Percentiles rank a stretch among this genome's conserved stretches.
Conservation (phyloP, 2,888 invertebrate species). For the Trilocha varians region DNA sequence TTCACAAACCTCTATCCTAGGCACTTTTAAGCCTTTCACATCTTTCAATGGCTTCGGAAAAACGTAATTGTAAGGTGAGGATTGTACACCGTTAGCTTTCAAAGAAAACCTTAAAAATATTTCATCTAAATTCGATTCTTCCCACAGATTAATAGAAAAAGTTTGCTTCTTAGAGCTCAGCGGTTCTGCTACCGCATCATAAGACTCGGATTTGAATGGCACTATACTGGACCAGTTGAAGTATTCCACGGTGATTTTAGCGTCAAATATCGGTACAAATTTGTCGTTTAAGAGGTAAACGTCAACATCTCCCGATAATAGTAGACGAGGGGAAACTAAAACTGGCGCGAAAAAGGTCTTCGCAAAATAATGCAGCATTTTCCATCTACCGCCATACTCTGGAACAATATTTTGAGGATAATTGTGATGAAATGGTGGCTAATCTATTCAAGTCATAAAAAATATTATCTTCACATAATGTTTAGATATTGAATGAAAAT, state of each 20-base stretch:
- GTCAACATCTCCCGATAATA: conserved; percentile 61
- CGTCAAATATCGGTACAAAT: conserved; percentile 50
- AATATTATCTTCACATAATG: too few species aligned
- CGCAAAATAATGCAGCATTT: conserved; percentile 92
- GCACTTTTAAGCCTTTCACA: conserved; percentile 60
- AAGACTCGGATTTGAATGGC: conserved; percentile 40
- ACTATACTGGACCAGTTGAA: conserved; percentile 72
- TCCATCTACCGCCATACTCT: conserved; percentile 87
- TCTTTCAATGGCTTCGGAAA: conserved; percentile 76
- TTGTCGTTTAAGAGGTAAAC: conserved; percentile 79
- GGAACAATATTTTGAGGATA: conserved; percentile 18
- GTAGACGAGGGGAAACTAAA: conserved; percentile 76
- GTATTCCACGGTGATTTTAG: conserved; percentile 68
- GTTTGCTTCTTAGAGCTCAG: conserved; percentile 39
- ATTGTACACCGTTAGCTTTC: conserved; percentile 44
- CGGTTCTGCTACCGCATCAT: conserved; percentile 28
- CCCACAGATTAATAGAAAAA: conserved; percentile 31
- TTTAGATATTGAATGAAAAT: too few species aligned
- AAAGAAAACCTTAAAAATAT: conserved; percentile 66
- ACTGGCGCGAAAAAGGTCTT: conserved; percentile 87
- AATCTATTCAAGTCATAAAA: too few species aligned
- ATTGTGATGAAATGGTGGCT: too few species aligned
- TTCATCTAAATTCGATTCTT: conserved; percentile 28
- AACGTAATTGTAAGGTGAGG: conserved; percentile 78
- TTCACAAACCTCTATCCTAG: conserved; percentile 68